phyloP scores from a whole-genome alignment of 2,888 invertebrate genomes.

The Torymus auratus region DNA sequence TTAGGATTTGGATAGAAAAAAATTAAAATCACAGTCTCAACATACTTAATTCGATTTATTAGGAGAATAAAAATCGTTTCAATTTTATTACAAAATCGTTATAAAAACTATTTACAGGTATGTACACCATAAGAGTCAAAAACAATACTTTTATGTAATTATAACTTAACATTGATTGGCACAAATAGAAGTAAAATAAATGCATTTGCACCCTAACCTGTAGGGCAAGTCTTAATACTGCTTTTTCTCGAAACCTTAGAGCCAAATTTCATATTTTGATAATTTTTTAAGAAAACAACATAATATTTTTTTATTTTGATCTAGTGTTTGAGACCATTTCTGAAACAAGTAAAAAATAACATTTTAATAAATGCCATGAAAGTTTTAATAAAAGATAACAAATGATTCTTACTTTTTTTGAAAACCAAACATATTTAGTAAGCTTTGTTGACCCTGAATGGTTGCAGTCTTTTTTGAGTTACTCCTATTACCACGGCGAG shows the following conservation, averaged over 20 bases:
- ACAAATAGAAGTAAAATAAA: conserved; percentile 41
- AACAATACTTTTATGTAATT: conserved; percentile 6
- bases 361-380: neutral
- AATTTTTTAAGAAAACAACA: neutral
- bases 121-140: conserved; percentile 34
- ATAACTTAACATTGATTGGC: conserved; percentile 33
- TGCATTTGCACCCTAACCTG: conserved; percentile 50
- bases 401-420: conserved; percentile 78
- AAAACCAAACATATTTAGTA: conserved; percentile 84
- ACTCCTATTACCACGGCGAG: conserved; percentile 37
- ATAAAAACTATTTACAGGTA: conserved; percentile 37
- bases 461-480: conserved; percentile 68
- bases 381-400: neutral
- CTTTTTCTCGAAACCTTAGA: conserved; percentile 18
- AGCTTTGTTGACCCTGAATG: conserved; percentile 79
- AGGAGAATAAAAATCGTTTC: conserved; percentile 23
- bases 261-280: neutral
- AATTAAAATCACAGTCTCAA: neutral
- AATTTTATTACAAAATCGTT: conserved; percentile 18
- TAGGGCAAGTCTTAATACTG: conserved; percentile 50
- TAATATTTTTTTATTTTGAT: neutral
- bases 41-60: conserved; percentile 25
- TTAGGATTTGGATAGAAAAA: too few species aligned
- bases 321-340: conserved; percentile 41
- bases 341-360: conserved; percentile 34